phyloP scores from a whole-genome alignment of 2,113 vertebrate genomes.

The Bettongia penicillata region DNA sequence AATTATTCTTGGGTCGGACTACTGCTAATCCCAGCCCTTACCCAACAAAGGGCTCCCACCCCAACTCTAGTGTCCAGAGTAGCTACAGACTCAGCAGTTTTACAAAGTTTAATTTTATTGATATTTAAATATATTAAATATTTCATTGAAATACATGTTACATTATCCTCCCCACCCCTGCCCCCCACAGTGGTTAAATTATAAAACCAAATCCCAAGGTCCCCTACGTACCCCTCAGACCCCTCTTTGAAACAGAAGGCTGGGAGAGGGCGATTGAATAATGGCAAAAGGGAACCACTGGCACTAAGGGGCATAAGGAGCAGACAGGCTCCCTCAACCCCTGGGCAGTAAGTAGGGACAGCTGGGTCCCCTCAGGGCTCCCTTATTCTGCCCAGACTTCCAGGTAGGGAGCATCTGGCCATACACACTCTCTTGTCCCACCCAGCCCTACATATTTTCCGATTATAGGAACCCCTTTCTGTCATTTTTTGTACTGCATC shows the following conservation, averaged over 20 bases:
- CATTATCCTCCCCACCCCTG: slow-evolving; percentile 46
- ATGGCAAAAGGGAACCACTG: slow-evolving; percentile 45
- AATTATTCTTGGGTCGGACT: background rate
- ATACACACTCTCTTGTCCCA: background rate
- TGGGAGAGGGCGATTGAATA: slow-evolving; percentile 15
- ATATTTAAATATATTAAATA: slow-evolving; percentile 85
- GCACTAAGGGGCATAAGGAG: slow-evolving; percentile 65
- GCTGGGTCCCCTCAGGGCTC: slow-evolving; percentile 12
- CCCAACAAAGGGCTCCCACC: background rate
- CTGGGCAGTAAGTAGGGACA: slow-evolving; percentile 61
- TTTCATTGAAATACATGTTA: slow-evolving; percentile 82
- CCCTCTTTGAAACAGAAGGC: slow-evolving; percentile 25
- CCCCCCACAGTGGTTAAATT: slow-evolving; percentile 78
- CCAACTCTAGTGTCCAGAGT: slow-evolving; percentile 51
- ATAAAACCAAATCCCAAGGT: slow-evolving; percentile 73
- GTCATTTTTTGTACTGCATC: background rate
- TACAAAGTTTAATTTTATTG: slow-evolving; percentile 83
- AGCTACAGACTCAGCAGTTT: slow-evolving; percentile 61
- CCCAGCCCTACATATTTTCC: background rate
- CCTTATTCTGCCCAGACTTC: background rate
- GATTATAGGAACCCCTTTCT: background rate
- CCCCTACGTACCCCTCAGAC: slow-evolving; percentile 35
- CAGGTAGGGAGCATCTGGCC: background rate
- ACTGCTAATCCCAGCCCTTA: slow-evolving; percentile 11
- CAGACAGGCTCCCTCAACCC: slow-evolving; percentile 37